A percentile compares a stretch with the other conserved stretches of the same genome.
Conservation (phyloP, 2,797 vertebrate genomes). For the Discoglossus pictus region DNA sequence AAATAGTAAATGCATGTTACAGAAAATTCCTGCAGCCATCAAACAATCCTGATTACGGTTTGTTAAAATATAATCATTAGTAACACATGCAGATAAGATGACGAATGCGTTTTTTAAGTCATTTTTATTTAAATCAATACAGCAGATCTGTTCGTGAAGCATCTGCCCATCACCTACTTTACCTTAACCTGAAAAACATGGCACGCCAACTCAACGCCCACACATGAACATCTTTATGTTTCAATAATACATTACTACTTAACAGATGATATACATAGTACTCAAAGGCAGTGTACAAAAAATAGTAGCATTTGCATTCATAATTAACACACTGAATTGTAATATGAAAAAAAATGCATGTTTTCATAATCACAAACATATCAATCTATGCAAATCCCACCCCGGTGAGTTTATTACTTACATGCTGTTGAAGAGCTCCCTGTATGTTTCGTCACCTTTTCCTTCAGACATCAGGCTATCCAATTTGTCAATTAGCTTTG, state of each 20-base stretch:
- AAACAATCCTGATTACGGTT: too few relatives aligned
- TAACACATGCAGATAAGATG: background rate
- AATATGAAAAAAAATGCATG: slow-evolving; percentile 48
- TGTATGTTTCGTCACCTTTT: slow-evolving; percentile 96
- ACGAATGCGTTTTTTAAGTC: slow-evolving; percentile 25
- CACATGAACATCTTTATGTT: slow-evolving; percentile 49
- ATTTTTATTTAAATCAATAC: slow-evolving; percentile 25
- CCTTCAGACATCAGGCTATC: slow-evolving; percentile 98
- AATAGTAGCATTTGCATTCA: slow-evolving; percentile 9
- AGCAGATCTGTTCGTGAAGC: slow-evolving; percentile 13
- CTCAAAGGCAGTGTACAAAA: background rate
- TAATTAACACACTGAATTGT: slow-evolving; percentile 36
- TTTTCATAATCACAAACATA: slow-evolving; percentile 51
- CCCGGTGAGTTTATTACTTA: slow-evolving; percentile 68
- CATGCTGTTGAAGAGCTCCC: slow-evolving; percentile 94
- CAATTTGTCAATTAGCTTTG: slow-evolving; percentile 97
- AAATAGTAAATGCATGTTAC: slow-evolving; percentile 26
- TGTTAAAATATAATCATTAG: too few relatives aligned
- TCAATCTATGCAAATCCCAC: slow-evolving; percentile 41
- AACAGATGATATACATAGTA: slow-evolving; percentile 9
- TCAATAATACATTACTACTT: slow-evolving; percentile 25
- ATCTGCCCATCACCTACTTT: slow-evolving; percentile 45
- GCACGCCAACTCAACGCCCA: slow-evolving; percentile 20
- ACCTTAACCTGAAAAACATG: slow-evolving; percentile 37
- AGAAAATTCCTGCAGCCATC: background rate